phyloP scores from a whole-genome alignment of 2,797 vertebrate species.

The Alauda arvensis region DNA sequence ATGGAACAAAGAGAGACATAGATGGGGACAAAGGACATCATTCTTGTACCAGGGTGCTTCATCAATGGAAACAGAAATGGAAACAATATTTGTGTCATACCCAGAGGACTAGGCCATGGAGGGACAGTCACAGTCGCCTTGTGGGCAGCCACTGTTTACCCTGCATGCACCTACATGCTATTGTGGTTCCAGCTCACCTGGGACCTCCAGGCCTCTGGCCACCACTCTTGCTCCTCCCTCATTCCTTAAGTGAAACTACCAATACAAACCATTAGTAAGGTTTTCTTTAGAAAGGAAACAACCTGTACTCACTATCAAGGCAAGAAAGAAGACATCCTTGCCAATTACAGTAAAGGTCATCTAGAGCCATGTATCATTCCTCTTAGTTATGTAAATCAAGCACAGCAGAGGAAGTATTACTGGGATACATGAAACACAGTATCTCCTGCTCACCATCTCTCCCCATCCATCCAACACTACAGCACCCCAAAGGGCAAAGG shows the following conservation, averaged over 20 bases:
- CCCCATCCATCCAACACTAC: background rate
- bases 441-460: background rate
- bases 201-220: background rate
- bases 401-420: background rate
- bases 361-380: background rate
- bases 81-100: background rate
- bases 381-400: background rate
- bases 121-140: background rate
- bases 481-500: background rate
- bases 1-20: background rate
- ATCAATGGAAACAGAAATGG: background rate
- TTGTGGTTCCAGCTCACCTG: background rate
- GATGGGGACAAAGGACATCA: background rate
- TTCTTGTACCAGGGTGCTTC: accelerated
- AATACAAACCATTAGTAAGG: background rate
- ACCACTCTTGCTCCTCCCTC: background rate
- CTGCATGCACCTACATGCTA: background rate
- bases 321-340: background rate
- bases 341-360: background rate
- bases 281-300: background rate
- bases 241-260: background rate
- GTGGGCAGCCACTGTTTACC: background rate
- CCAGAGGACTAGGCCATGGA: background rate
- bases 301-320: background rate
- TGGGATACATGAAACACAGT: background rate